These are phyloP conservation scores for Nowickia ferox DNA, from an alignment of 2,888 invertebrate species.

Conservation along the genomic window DNA sequence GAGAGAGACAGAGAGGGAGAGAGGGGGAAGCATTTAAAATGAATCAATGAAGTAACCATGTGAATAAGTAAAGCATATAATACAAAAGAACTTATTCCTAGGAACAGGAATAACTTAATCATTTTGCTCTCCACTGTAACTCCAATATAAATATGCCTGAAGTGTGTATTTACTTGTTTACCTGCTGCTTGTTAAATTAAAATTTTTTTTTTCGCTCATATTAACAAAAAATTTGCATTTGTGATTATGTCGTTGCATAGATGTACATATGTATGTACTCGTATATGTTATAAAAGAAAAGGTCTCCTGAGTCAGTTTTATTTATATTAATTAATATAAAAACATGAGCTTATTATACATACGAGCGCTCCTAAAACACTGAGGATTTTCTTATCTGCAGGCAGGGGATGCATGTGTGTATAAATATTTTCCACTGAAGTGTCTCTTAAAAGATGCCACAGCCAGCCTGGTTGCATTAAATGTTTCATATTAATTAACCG, in stretches of 20 bases:
- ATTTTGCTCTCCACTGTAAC: constrained; percentile 17
- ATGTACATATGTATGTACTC: constrained; percentile 14
- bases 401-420: constrained; percentile 31
- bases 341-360: constrained; percentile 65
- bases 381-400: constrained; percentile 58
- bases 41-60: too few relatives aligned
- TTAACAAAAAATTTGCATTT: constrained; percentile 48
- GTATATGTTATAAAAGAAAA: constrained; percentile 17
- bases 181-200: constrained; percentile 53
- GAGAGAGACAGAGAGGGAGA: too few relatives aligned
- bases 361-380: constrained; percentile 58
- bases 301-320: constrained; percentile 61
- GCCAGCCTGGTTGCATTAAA: constrained; percentile 43
- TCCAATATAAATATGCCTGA: neutral
- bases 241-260: neutral
- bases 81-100: too few relatives aligned
- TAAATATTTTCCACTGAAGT: constrained; percentile 22
- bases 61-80: too few relatives aligned
- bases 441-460: constrained; percentile 54
- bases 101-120: neutral
- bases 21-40: too few relatives aligned
- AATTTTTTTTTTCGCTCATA: constrained; percentile 33
- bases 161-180: neutral
- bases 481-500: constrained; percentile 58
- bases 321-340: constrained; percentile 69